A percentile compares a stretch with the other conserved stretches of the same genome.
These are phyloP conservation scores for Parauchenoglanis punctatus DNA, from an alignment of 2,797 vertebrate genomes.

Conservation along the genomic window DNA sequence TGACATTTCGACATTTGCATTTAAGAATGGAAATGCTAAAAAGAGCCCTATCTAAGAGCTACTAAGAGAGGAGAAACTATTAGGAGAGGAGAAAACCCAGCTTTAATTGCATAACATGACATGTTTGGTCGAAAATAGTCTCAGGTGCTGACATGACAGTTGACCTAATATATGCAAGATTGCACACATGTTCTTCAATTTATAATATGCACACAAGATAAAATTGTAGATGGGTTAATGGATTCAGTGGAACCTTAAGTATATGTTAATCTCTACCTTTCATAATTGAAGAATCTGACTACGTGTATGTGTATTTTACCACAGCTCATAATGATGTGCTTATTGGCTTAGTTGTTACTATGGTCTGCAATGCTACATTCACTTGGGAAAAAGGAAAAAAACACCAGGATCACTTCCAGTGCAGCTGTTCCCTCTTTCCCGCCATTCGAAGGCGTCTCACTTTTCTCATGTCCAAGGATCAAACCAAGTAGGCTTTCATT, in stretches of 20 bases:
- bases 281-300: not conserved
- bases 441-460: not conserved
- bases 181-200: constrained; percentile 46
- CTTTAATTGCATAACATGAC: no score
- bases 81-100: no score
- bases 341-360: not conserved
- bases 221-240: not conserved
- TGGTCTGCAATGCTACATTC: constrained; percentile 13
- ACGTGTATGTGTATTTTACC: constrained; percentile 3
- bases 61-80: no score
- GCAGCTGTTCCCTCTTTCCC: constrained; percentile 47
- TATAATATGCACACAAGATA: constrained; percentile 21
- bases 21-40: no score
- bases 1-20: no score
- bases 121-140: no score
- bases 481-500: constrained; percentile 26
- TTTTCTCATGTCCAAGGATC: constrained; percentile 25
- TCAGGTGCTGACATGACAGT: no score
- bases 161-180: constrained; percentile 3
- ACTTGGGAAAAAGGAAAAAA: not conserved
- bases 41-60: no score
- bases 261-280: not conserved
- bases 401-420: constrained; percentile 15
- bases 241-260: not conserved
- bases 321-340: not conserved